Evolutionary conservation across 2,113 vertebrate species (phyloP).

Genomic region (Montifringilla adamsi): DNA sequence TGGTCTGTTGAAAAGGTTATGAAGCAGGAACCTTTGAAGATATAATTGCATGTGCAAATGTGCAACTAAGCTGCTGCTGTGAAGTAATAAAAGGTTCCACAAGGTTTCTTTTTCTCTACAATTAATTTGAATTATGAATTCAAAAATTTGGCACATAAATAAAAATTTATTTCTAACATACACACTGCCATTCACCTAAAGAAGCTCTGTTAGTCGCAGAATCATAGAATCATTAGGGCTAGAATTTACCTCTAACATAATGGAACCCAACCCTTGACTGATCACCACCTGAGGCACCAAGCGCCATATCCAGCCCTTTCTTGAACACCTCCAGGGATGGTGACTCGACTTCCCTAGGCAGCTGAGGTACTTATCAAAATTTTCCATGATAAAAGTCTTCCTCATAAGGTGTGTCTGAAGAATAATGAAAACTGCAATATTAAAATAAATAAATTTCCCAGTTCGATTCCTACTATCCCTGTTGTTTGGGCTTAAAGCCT

Average conservation of each 20-base stretch:
- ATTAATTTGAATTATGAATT: background rate
- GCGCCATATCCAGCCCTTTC: background rate
- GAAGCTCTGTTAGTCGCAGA: background rate
- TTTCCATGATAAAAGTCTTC: background rate
- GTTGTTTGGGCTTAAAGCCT: background rate
- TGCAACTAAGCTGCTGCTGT: background rate
- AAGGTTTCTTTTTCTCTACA: background rate
- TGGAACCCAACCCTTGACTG: fast-evolving
- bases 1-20: background rate
- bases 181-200: background rate
- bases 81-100: background rate
- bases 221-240: background rate
- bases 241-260: background rate
- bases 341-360: background rate
- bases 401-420: background rate
- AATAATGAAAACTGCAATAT: background rate
- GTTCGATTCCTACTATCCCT: background rate
- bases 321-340: background rate
- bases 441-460: background rate
- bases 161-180: background rate
- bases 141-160: background rate
- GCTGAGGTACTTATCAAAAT: background rate
- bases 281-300: background rate
- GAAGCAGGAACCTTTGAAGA: background rate
- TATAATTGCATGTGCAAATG: background rate